These are phyloP conservation scores for Cotesia vestalis DNA, from an alignment of 1,140 invertebrate species.

Conservation along the genomic window DNA sequence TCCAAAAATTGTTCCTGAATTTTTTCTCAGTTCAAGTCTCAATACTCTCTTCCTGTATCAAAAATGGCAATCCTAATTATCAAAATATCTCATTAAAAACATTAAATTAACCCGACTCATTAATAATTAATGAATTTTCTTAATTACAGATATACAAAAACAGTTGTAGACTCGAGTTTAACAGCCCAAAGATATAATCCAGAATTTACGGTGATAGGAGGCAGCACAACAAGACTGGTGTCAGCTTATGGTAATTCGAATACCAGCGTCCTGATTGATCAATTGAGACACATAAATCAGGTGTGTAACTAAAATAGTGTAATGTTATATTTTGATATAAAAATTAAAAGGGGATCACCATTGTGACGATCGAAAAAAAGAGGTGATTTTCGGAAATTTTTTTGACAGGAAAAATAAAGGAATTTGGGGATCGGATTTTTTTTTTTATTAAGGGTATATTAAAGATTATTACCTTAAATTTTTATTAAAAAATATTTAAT, in stretches of 20 bases:
- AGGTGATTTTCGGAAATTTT: too few relatives aligned
- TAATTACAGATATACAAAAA: slow-evolving; percentile 71
- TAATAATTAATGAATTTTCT: slow-evolving; percentile 29
- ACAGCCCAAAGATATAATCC: slow-evolving; percentile 75
- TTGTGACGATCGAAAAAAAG: too few relatives aligned
- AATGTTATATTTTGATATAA: background rate
- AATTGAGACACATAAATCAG: slow-evolving; percentile 73
- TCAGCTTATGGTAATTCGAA: slow-evolving; percentile 65
- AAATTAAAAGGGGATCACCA: background rate
- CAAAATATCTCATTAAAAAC: too few relatives aligned
- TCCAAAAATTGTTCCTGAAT: too few relatives aligned
- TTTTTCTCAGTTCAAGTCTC: too few relatives aligned
- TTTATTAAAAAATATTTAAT: too few relatives aligned
- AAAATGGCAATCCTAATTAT: too few relatives aligned
- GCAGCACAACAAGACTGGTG: slow-evolving; percentile 37
- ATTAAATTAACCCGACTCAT: background rate
- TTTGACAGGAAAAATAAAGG: too few relatives aligned
- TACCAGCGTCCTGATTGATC: slow-evolving; percentile 71
- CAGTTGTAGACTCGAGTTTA: slow-evolving; percentile 70
- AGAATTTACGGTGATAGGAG: slow-evolving; percentile 67
- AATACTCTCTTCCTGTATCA: too few relatives aligned
- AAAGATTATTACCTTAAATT: too few relatives aligned
- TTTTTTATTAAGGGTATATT: too few relatives aligned
- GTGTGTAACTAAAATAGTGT: slow-evolving; percentile 53
- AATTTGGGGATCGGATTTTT: too few relatives aligned